A percentile compares a stretch with the other conserved stretches of the same genome.
Evolutionary conservation across 2,797 vertebrate species (phyloP).

Genomic region (Spheniscus humboldti): DNA sequence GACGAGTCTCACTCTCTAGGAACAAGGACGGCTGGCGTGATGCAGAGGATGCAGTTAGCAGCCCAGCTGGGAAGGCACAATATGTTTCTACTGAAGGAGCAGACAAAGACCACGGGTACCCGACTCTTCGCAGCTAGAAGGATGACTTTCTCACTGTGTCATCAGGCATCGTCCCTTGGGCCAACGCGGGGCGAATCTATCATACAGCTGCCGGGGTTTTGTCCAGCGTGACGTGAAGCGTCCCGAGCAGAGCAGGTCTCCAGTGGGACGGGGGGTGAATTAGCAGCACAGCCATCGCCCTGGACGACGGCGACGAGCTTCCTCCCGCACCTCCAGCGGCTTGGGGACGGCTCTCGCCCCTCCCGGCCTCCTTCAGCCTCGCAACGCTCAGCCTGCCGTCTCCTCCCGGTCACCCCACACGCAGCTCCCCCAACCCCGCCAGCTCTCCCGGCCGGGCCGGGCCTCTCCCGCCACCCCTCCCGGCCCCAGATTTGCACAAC

Average conservation of each 20-base stretch:
- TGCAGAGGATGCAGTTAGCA: accelerated
- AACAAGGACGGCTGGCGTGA: accelerated
- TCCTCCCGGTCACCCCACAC: not conserved
- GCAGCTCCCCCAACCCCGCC: no score
- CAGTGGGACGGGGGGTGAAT: accelerated
- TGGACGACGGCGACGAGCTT: not conserved
- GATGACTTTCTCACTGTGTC: not conserved
- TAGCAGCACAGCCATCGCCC: not conserved
- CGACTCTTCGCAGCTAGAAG: accelerated
- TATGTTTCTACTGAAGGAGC: accelerated
- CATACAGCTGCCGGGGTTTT: accelerated
- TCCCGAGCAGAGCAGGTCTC: not conserved
- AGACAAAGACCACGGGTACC: accelerated
- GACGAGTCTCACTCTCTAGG: accelerated
- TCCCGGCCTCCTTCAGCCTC: no score
- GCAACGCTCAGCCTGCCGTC: not conserved
- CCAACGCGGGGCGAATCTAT: not conserved
- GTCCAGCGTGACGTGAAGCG: not conserved
- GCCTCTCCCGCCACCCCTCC: not conserved
- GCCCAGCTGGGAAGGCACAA: not conserved
- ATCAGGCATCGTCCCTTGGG: not conserved
- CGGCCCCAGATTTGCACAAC: not conserved
- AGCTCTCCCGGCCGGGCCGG: not conserved
- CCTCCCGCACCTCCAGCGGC: not conserved
- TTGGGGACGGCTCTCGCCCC: not conserved